These are phyloP conservation scores for Macropus fuliginosus DNA, from an alignment of 2,797 vertebrate genomes.

Conservation along the genomic window DNA sequence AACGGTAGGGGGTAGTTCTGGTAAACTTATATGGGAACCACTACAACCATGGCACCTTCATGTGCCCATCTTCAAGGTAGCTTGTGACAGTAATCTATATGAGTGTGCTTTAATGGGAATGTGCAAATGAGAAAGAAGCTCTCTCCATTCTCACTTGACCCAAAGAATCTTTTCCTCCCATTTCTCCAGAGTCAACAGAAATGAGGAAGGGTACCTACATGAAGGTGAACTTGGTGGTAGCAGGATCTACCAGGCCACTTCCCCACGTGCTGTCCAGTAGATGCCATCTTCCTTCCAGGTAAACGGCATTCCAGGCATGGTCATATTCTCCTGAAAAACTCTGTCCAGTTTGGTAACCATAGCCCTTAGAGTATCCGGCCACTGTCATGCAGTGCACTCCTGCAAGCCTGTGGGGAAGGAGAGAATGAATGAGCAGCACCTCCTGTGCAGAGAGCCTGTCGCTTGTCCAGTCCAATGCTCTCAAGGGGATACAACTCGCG, in stretches of 20 bases:
- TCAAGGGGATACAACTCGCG: background rate
- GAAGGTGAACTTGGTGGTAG: slow-evolving; percentile 86
- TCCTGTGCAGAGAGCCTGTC: background rate
- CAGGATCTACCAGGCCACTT: slow-evolving; percentile 83
- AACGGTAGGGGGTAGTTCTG: background rate
- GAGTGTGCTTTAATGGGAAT: background rate
- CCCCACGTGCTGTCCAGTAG: slow-evolving; percentile 90
- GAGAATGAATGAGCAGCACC: slow-evolving; percentile 14
- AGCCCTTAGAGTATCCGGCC: slow-evolving; percentile 86
- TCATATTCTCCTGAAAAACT: slow-evolving; percentile 82
- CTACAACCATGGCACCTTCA: background rate
- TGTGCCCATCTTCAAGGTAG: background rate
- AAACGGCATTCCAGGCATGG: slow-evolving; percentile 88
- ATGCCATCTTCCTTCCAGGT: slow-evolving; percentile 87
- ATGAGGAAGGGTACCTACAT: slow-evolving; percentile 78
- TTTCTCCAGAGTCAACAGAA: background rate
- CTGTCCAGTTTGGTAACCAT: slow-evolving; percentile 83
- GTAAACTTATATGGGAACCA: no score
- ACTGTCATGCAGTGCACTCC: slow-evolving; percentile 86
- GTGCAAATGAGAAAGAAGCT: background rate
- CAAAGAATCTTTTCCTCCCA: background rate
- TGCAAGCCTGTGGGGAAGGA: slow-evolving; percentile 81
- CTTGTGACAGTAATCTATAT: background rate
- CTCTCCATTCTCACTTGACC: background rate
- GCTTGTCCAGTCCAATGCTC: background rate